Percentiles rank a stretch among this genome's conserved stretches.
phyloP scores from a whole-genome alignment of 2,113 vertebrate species.

The Vanacampus margaritifer region DNA sequence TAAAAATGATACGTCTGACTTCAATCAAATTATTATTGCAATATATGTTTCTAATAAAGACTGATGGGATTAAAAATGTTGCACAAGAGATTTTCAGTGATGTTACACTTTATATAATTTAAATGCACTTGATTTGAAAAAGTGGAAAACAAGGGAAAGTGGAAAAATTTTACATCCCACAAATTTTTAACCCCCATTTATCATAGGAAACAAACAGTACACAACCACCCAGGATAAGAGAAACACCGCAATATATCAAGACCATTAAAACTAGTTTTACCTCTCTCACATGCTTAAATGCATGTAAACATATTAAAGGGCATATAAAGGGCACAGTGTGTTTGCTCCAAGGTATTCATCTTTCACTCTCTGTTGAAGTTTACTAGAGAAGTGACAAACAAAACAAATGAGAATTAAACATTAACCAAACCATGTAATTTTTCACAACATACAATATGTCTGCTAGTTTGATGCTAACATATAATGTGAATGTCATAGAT shows the following conservation, averaged over 20 bases:
- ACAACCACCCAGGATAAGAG: background rate
- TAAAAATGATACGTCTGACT: conserved; percentile 45
- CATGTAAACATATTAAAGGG: too few species aligned
- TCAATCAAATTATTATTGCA: conserved; percentile 41
- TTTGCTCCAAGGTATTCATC: too few species aligned
- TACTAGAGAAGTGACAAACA: background rate
- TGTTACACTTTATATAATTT: background rate
- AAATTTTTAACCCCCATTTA: background rate
- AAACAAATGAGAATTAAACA: background rate
- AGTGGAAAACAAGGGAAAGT: background rate
- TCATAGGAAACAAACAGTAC: background rate
- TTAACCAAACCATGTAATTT: background rate
- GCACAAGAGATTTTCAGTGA: background rate
- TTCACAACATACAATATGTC: background rate
- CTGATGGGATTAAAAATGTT: background rate
- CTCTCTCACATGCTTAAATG: too few species aligned
- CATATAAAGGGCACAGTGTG: too few species aligned
- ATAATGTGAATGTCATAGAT: too few species aligned
- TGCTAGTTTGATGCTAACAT: background rate
- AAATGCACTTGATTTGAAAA: background rate
- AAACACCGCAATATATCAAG: too few species aligned
- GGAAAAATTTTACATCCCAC: background rate
- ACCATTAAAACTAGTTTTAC: too few species aligned
- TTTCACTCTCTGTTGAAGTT: background rate
- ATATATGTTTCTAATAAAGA: background rate